Evolutionary conservation across 2,888 invertebrate species (phyloP), one percentile per base, ranked within the genome.

Genomic region (Caenorhabditis angaria): DNA sequence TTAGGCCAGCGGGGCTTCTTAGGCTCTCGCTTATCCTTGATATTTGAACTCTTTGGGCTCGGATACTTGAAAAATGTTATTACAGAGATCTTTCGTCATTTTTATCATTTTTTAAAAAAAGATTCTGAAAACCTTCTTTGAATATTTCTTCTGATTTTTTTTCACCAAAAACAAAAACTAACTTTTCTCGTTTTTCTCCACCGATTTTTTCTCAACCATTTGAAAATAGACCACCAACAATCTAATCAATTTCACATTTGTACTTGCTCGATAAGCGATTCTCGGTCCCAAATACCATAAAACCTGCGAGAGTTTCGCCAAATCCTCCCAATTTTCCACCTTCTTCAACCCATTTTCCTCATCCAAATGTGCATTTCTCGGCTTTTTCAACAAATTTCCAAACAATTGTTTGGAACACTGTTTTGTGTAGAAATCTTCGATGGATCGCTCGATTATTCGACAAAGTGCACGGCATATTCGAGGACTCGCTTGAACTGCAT

Each of bases 181-280:
- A 75, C 78, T 55, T n/a, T 72, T 74, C 32, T 72, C 70, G 63
- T 68, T 68, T 8, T 60, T 65, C 22, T 50, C 67, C 29, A 79
- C 48, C 18, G 72, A 76, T 24, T 67, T 69, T 18, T 75, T 66
- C 14, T 66, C 68, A 0, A 76, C 54, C 54, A 84, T 82, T 24
- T 77, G 76, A 61, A 91, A 88, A 81, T 90, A 90, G 6, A 88
- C 83, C 66, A 89, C 89, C 51, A 90, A 88, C 5, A 92, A 82
- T 48, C 92, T 88, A 12, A 91, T 86, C 25, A 94, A 88, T 90
- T 97, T 99, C 90, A 73, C 94, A 92, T 0, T 95, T 93, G 89
- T 97, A 94, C 93, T 92, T 2, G 72, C 54, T 25, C 70, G 66
- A 56, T 75, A 78, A 2, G 76, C 80, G 24, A 82, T 51, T 10